Evolutionary conservation across 2,888 invertebrate genomes (phyloP), one percentile per base, ranked within the genome.

Genomic region (Agrotis clavis): DNA sequence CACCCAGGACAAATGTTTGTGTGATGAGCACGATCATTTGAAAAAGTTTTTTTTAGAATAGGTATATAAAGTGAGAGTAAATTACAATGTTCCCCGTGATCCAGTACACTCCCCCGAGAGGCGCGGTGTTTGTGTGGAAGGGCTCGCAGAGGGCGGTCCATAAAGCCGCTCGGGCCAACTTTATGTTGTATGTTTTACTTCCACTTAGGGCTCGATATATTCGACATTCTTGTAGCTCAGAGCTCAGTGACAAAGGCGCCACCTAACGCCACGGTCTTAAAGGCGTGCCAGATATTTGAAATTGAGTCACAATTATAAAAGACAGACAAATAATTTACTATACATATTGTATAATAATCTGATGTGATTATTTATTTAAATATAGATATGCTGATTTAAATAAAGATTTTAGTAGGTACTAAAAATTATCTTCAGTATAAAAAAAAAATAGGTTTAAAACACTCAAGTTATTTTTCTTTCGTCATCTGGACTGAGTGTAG

Each of bases 131-230:
- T 77, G 66, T 67, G 66, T 30, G 70, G 67, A 72, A 79, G 84
- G 81, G 82, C 74, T 72, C 76, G 60, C 75, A 71, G 66, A 88
- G 89, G 92, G 91, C 88, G 90, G 90, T 86, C 79, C 89, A 83
- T 92, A 92, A 92, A 92, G 87, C 72, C 90, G 82, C 84, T 79
- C 71, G 54, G 79, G 74, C 70, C 69, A 87, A 87, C 90, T 92
- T 93, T 92, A 92, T 90, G 88, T 90, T 86, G 86, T n/a, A n/a
- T 81, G 86, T 83, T 93, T 92, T 92, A 91, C 87, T 90, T 90
- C 91, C 89, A 91, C 83, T 92, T 93, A 90, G 87, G 86, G 87
- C 78, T 85, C 68, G 19, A 61, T 66, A 30, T 57, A 65, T 41
- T 41, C n/a, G 59, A 25, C 35, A 45, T 45, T 21, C 25, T 19